These are phyloP conservation scores for Drosophila serrata DNA, from an alignment of 1,140 invertebrate genomes.

Conservation along the genomic window DNA sequence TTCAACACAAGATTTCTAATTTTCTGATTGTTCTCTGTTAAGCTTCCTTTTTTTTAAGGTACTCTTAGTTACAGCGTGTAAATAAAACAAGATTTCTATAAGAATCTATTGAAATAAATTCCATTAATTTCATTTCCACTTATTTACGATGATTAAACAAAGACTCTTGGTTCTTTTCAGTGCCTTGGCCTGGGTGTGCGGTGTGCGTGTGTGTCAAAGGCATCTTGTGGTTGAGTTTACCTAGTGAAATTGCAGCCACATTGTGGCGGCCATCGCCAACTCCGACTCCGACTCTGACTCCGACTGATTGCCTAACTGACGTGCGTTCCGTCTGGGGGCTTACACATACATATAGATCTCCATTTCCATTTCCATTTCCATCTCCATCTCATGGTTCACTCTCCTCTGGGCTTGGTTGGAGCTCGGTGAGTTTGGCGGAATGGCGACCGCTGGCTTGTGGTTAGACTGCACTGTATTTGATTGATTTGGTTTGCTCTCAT, in stretches of 20 bases:
- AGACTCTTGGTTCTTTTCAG: neutral
- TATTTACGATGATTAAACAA: neutral
- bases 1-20: neutral
- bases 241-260: conserved; percentile 63
- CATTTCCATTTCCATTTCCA: neutral
- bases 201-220: conserved; percentile 39
- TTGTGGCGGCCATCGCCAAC: conserved; percentile 43
- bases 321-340: conserved; percentile 25
- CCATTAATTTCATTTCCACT: too few species aligned
- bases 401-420: neutral
- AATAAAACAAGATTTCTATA: neutral
- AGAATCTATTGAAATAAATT: neutral
- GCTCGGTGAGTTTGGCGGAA: conserved; percentile 44
- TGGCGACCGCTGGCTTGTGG: conserved; percentile 63
- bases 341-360: conserved; percentile 1
- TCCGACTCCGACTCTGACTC: conserved; percentile 55
- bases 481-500: conserved; percentile 74
- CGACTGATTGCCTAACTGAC: conserved; percentile 53
- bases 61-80: too few species aligned
- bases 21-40: too few species aligned
- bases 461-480: conserved; percentile 64
- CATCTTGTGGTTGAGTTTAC: conserved; percentile 63
- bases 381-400: neutral
- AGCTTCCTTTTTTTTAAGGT: too few species aligned
- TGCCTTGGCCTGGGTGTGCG: conserved; percentile 11